These are phyloP conservation scores for Heteractis magnifica DNA, from an alignment of 92 coral and sea anemone genomes.

Conservation along the genomic window DNA sequence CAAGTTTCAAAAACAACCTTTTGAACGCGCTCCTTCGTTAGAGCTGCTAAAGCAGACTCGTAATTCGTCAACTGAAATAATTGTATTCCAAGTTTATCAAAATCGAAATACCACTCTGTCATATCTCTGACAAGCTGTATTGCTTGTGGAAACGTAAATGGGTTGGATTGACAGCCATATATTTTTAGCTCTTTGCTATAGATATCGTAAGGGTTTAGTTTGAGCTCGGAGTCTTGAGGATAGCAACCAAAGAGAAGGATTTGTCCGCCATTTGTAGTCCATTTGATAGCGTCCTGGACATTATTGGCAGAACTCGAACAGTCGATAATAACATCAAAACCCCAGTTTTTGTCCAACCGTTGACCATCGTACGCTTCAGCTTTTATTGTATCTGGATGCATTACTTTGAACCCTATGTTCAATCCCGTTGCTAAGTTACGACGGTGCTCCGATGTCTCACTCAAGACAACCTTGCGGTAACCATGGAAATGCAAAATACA, in stretches of 20 bases:
- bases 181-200: constrained; percentile 72
- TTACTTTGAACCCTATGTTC: constrained; percentile 60
- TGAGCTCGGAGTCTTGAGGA: constrained; percentile 73
- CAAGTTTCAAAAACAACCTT: constrained; percentile 91
- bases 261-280: constrained; percentile 81
- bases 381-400: constrained; percentile 75
- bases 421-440: constrained; percentile 72
- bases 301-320: constrained; percentile 72
- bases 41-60: constrained; percentile 69
- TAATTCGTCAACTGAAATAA: constrained; percentile 72
- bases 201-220: constrained; percentile 71
- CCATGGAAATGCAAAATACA: constrained; percentile 86
- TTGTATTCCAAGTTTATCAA: constrained; percentile 74
- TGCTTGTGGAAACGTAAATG: constrained; percentile 88
- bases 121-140: constrained; percentile 86
- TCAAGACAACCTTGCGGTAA: constrained; percentile 78
- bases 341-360: constrained; percentile 64
- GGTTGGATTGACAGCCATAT: constrained; percentile 79
- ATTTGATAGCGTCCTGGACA: constrained; percentile 72
- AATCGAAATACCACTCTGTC: constrained; percentile 72
- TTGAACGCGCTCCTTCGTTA: constrained; percentile 63
- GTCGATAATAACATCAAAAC: constrained; percentile 87
- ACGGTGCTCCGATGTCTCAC: constrained; percentile 84
- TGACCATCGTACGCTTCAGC: constrained; percentile 48
- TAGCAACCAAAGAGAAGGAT: constrained; percentile 86